These are phyloP conservation scores for Phorcus lineatus DNA, from an alignment of 2,888 invertebrate genomes.

Conservation along the genomic window DNA sequence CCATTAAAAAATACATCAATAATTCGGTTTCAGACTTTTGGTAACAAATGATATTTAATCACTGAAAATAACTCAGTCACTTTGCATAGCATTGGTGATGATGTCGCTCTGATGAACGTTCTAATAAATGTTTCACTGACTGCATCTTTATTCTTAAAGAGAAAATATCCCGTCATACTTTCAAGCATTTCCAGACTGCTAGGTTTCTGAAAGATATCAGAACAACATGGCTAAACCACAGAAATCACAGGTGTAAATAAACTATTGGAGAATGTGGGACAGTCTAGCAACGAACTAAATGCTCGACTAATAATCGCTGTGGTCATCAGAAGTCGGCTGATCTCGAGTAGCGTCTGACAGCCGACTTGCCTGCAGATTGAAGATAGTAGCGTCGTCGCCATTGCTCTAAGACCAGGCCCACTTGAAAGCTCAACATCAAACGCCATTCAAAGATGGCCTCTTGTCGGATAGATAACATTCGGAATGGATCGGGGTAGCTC, in stretches of 20 bases:
- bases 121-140: too few species aligned
- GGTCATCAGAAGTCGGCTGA: not conserved
- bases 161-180: too few species aligned
- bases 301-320: not conserved
- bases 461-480: not conserved
- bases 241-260: not conserved
- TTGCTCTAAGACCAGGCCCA: not conserved
- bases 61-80: too few species aligned
- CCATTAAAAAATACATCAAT: too few species aligned
- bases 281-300: not conserved
- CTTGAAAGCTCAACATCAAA: constrained; percentile 8
- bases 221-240: too few species aligned
- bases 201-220: too few species aligned
- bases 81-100: too few species aligned
- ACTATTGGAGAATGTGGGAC: not conserved
- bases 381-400: not conserved
- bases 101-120: too few species aligned
- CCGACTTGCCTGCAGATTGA: not conserved
- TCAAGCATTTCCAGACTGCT: too few species aligned
- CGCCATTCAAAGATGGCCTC: not conserved
- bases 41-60: too few species aligned
- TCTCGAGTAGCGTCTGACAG: not conserved
- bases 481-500: not conserved
- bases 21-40: too few species aligned
- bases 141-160: too few species aligned